phyloP scores from a whole-genome alignment of 2,888 invertebrate genomes.

The Philhelius pedissequus region DNA sequence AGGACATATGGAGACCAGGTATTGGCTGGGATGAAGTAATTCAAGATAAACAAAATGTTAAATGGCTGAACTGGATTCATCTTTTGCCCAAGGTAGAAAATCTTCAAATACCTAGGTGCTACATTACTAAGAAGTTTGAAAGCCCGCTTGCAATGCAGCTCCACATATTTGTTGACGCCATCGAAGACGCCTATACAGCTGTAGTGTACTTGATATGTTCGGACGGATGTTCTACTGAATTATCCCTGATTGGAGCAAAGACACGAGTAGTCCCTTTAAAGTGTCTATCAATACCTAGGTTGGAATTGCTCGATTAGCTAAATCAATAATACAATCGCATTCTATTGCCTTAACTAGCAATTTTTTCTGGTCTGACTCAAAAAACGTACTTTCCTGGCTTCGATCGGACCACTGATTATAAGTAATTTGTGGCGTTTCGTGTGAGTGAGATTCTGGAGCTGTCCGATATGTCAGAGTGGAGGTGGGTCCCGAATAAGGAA shows the following conservation, averaged over 20 bases:
- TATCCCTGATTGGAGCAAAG: not conserved
- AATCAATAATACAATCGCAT: not conserved
- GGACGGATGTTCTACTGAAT: not conserved
- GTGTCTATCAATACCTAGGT: not conserved
- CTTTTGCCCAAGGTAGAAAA: not conserved
- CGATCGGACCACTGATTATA: constrained; percentile 56
- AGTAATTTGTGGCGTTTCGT: not conserved
- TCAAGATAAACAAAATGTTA: constrained; percentile 9
- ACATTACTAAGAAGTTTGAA: not conserved
- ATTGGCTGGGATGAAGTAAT: constrained; percentile 50
- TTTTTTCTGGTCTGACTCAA: constrained; percentile 70
- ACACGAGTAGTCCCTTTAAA: not conserved
- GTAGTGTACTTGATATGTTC: not conserved
- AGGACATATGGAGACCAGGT: constrained; percentile 53
- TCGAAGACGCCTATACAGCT: not conserved
- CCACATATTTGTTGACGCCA: not conserved
- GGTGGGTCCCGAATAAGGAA: not conserved
- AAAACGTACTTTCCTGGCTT: constrained; percentile 70
- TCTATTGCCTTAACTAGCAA: constrained; percentile 28
- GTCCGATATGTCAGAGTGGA: not conserved
- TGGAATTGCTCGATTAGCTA: constrained; percentile 3
- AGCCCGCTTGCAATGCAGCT: not conserved
- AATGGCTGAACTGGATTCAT: constrained; percentile 36
- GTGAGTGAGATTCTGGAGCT: not conserved
- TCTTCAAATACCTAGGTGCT: not conserved